Evolutionary conservation across 2,888 invertebrate species (phyloP).

Genomic region (Nemotelus nigrinus): DNA sequence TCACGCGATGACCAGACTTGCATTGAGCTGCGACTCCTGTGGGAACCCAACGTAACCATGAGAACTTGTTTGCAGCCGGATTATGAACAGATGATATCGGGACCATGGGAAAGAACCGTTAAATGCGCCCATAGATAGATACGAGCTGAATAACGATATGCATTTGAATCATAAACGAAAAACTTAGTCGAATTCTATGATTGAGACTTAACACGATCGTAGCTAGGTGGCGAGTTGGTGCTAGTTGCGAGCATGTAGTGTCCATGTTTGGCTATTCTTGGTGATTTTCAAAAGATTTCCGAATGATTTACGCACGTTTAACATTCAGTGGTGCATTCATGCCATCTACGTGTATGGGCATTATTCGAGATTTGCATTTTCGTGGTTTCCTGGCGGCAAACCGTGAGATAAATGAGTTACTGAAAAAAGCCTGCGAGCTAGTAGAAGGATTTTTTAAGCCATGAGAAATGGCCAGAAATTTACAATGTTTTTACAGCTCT

Average conservation of each 20-base stretch:
- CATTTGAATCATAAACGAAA: constrained; percentile 2
- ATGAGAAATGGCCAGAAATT: no score
- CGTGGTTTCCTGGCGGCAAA: not conserved
- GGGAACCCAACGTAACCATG: constrained; percentile 6
- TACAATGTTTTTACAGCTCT: no score
- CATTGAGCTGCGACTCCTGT: constrained; percentile 6
- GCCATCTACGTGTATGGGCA: not conserved
- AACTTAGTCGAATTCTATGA: not conserved
- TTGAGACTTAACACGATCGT: not conserved
- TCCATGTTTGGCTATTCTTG: constrained; percentile 6
- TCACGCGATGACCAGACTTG: constrained; percentile 16
- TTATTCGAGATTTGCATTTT: constrained; percentile 8
- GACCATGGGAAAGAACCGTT: constrained; percentile 4
- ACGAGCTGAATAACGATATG: not conserved
- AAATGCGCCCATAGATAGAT: not conserved
- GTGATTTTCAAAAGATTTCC: not conserved
- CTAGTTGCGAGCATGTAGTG: not conserved
- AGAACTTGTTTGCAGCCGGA: constrained; percentile 10
- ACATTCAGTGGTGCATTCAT: not conserved
- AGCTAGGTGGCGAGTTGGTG: no score
- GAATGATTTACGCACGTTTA: constrained; percentile 13
- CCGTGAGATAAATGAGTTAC: no score
- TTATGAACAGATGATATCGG: constrained; percentile 1
- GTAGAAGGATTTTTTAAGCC: no score
- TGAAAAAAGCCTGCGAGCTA: no score